Conservation (phyloP, 2,888 invertebrate species). For the Drosophila sordidapex region DNA sequence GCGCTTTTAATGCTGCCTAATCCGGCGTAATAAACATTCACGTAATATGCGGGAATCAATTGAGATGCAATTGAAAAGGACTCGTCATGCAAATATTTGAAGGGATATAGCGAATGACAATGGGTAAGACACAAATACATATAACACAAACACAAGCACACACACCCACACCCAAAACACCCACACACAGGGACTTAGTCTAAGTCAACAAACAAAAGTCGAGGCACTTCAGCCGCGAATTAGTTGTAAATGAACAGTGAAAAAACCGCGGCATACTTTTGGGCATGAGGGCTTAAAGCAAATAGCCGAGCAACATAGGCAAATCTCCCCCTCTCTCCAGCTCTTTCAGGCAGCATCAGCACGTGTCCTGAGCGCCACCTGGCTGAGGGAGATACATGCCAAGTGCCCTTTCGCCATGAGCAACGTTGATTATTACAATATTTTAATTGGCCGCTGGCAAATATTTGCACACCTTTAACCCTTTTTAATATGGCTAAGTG, state of each 20-base stretch:
- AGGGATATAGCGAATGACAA: constrained; percentile 58
- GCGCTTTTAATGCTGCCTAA: constrained; percentile 78
- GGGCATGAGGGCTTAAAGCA: constrained; percentile 56
- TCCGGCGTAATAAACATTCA: constrained; percentile 78
- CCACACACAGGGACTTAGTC: constrained; percentile 12
- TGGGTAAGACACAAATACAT: constrained; percentile 24
- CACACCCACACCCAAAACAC: constrained; percentile 6
- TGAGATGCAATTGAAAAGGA: constrained; percentile 71
- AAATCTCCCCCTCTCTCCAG: neutral
- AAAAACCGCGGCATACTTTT: constrained; percentile 61
- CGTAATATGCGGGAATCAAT: constrained; percentile 74
- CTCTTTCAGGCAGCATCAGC: constrained; percentile 4
- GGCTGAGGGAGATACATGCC: constrained; percentile 6
- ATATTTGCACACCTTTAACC: constrained; percentile 82
- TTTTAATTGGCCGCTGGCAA: constrained; percentile 79
- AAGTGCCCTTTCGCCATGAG: constrained; percentile 6
- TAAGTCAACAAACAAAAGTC: constrained; percentile 57
- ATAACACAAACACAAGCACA: neutral
- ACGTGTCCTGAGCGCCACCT: constrained; percentile 46
- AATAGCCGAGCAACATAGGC: constrained; percentile 37
- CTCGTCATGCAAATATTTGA: constrained; percentile 76
- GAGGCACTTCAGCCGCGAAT: constrained; percentile 50
- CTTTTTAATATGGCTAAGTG: constrained; percentile 79
- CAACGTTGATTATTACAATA: constrained; percentile 69
- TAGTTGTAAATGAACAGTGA: constrained; percentile 52